Evolutionary conservation across 1,140 invertebrate species (phyloP), one percentile per base, ranked within the genome.

Genomic region (Brachionus plicatilis): DNA sequence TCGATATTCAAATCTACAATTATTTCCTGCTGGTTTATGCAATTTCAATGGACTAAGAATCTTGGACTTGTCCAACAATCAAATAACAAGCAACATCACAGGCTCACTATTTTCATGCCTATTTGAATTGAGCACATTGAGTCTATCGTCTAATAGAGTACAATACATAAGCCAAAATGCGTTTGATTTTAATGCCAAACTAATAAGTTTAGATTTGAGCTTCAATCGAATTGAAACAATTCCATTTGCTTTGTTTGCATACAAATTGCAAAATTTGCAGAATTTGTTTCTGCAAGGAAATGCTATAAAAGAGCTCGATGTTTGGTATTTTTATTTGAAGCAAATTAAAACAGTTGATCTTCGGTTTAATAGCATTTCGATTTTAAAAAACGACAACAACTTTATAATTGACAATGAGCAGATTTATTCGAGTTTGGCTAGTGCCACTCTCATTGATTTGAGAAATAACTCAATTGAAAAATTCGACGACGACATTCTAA

Each of bases 241-340:
- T 29, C 79, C 79, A 3, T 56, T 65, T 24, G 24, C 0, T n/a
- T 27, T 82, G 20, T 82, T 82, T 45, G 24, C 20, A 6, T 82
- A 82, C 20, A 82, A 82, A 47, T 45, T 82, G 12, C 17, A 60
- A 12, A 20, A 47, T 65, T 68, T 82, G 43, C 20, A 45, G 37
- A 82, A 43, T 12, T 82, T 82, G 27, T 43, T 41, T 29, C 27
- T 82, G 20, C 41, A 60, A 45, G 20, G 33, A 9, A 82, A 82
- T 68, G 1, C 3, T 20, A 0, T 82, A 11, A 82, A 53, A 12
- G 79, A 82, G 53, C 50, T 82, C 4, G 79, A 82, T n/a, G 20
- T 68, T 41, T 82, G 79, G 79, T 82, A 41, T 66, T 82, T 82
- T 37, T 82, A 82, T 41, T 45, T 82, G 11, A 43, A 60, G 17